Conservation (phyloP, 2,113 vertebrate genomes). For the Brachypodius melanocephalos region DNA sequence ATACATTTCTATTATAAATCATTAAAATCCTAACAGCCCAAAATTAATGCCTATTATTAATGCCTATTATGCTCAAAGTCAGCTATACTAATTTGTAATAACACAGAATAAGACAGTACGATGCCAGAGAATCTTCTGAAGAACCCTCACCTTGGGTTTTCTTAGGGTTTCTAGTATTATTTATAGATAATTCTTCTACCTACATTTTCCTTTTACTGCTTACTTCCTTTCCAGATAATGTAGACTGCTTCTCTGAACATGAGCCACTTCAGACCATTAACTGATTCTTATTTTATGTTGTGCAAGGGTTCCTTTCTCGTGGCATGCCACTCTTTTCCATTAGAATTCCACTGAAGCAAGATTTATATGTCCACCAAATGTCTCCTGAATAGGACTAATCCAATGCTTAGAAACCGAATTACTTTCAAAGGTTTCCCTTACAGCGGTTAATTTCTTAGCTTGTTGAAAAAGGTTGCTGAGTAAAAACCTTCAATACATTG, state of each 20-base stretch:
- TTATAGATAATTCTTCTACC: neutral
- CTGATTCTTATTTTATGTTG: neutral
- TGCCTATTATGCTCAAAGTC: neutral
- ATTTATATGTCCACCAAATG: neutral
- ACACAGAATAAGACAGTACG: neutral
- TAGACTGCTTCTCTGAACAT: neutral
- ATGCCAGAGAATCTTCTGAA: neutral
- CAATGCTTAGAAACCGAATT: neutral
- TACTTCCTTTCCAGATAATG: neutral
- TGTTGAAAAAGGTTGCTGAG: neutral
- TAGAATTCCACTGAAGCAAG: neutral
- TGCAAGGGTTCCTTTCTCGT: neutral
- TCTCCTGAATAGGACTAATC: neutral
- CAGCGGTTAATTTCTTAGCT: neutral
- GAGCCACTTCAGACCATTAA: neutral
- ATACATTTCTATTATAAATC: neutral
- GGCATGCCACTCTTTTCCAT: neutral
- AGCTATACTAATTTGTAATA: neutral
- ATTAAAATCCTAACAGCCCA: neutral
- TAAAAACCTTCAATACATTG: neutral
- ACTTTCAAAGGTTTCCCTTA: neutral
- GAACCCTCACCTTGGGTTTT: neutral
- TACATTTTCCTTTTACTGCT: neutral
- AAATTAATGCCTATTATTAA: neutral
- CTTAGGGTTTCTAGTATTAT: neutral